Conservation (phyloP, 1,140 invertebrate species). For the Pollicipes pollicipes region DNA sequence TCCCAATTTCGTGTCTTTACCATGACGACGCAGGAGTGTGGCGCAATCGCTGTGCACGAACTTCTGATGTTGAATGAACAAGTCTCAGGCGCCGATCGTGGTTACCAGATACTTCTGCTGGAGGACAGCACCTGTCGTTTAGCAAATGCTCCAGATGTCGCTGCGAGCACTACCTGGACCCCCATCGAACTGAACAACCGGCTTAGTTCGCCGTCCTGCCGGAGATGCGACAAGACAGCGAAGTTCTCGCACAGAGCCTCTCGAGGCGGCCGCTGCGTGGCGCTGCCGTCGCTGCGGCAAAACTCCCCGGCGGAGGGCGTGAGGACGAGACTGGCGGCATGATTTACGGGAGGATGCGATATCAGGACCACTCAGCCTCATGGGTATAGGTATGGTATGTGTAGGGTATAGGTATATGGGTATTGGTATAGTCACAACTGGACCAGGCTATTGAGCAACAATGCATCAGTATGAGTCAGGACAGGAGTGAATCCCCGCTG, state of each 20-base stretch:
- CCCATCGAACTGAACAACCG: constrained; percentile 50
- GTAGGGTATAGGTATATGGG: too few relatives aligned
- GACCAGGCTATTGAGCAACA: too few relatives aligned
- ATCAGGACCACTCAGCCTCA: too few relatives aligned
- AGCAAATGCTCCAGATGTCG: constrained; percentile 58
- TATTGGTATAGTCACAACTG: too few relatives aligned
- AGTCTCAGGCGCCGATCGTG: not conserved
- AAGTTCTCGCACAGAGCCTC: constrained; percentile 30
- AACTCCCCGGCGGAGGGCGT: not conserved
- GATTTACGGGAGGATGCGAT: not conserved
- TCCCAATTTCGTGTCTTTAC: too few relatives aligned
- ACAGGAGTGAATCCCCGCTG: too few relatives aligned
- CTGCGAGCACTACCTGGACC: constrained; percentile 48
- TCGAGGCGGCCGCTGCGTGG: constrained; percentile 24
- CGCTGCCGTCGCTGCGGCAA: constrained; percentile 12
- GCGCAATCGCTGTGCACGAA: too few relatives aligned
- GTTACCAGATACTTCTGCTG: not conserved
- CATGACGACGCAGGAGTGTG: too few relatives aligned
- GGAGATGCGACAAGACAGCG: constrained; percentile 30
- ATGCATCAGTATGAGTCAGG: too few relatives aligned
- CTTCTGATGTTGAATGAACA: too few relatives aligned
- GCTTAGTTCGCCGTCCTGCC: constrained; percentile 51
- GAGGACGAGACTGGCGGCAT: not conserved
- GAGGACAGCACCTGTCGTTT: constrained; percentile 43
- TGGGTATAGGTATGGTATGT: too few relatives aligned